Conservation (phyloP, 2,888 invertebrate species). For the Cheilosia vulpina region DNA sequence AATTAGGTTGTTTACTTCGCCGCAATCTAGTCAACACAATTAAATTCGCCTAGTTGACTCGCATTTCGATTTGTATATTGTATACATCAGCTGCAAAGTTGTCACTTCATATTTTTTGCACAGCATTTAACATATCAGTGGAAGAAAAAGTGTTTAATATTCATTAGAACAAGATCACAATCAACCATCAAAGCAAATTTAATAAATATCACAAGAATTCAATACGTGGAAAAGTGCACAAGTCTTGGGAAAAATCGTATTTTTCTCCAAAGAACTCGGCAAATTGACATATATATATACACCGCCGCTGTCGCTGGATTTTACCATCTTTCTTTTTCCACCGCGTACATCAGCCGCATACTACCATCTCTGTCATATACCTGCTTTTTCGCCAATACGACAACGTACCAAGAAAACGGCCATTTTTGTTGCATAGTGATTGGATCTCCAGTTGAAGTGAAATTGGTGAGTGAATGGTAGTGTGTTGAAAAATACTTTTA, state of each 20-base stretch:
- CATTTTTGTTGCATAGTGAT: slow-evolving; percentile 73
- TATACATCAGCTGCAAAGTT: slow-evolving; percentile 66
- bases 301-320: slow-evolving; percentile 45
- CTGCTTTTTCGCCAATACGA: slow-evolving; percentile 63
- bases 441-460: slow-evolving; percentile 75
- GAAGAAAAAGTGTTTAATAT: neutral
- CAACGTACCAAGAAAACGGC: slow-evolving; percentile 69
- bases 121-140: slow-evolving; percentile 37
- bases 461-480: slow-evolving; percentile 66
- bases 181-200: slow-evolving; percentile 25
- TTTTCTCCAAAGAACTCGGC: slow-evolving; percentile 55
- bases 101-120: slow-evolving; percentile 39
- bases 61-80: slow-evolving; percentile 57
- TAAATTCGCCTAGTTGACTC: slow-evolving; percentile 35
- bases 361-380: slow-evolving; percentile 48
- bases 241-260: slow-evolving; percentile 40
- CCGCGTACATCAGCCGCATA: neutral
- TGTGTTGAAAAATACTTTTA: slow-evolving; percentile 36
- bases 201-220: slow-evolving; percentile 17
- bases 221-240: neutral
- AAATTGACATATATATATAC: slow-evolving; percentile 44
- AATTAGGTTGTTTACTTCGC: slow-evolving; percentile 52
- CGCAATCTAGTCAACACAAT: slow-evolving; percentile 48
- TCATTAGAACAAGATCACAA: slow-evolving; percentile 1
- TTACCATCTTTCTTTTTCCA: slow-evolving; percentile 3